These are phyloP conservation scores for Heliconius sara DNA, from an alignment of 2,888 invertebrate species.

Conservation along the genomic window DNA sequence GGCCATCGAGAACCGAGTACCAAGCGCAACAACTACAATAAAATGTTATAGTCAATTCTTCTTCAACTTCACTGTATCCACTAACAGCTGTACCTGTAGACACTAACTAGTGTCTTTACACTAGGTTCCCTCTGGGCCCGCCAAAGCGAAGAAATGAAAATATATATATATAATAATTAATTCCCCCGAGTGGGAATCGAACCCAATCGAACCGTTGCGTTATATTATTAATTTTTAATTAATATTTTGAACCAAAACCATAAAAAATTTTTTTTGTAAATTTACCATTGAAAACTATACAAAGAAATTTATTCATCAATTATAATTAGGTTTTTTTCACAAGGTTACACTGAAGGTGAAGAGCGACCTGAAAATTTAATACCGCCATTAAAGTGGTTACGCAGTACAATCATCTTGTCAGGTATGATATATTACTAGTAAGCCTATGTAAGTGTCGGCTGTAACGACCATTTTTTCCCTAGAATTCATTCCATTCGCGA, in stretches of 20 bases:
- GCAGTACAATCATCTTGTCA: slow-evolving; percentile 75
- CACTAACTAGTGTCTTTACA: too few relatives aligned
- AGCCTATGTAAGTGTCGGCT: slow-evolving; percentile 52
- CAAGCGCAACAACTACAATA: too few relatives aligned
- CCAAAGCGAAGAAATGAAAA: too few relatives aligned
- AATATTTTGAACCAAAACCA: not conserved
- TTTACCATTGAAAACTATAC: not conserved
- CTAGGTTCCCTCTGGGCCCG: too few relatives aligned
- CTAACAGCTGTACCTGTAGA: too few relatives aligned
- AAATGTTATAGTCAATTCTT: too few relatives aligned
- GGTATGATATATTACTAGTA: slow-evolving; percentile 67
- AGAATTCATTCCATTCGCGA: slow-evolving; percentile 54
- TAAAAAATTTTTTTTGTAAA: not conserved
- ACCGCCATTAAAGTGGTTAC: slow-evolving; percentile 60
- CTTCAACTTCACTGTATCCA: too few relatives aligned
- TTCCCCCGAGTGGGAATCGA: too few relatives aligned
- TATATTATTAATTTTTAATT: not conserved
- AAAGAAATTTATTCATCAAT: slow-evolving; percentile 23
- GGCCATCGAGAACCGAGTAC: too few relatives aligned
- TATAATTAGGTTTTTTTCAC: too few relatives aligned
- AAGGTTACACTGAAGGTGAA: slow-evolving; percentile 71
- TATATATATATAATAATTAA: too few relatives aligned
- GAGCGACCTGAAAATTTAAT: slow-evolving; percentile 68
- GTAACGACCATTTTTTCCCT: slow-evolving; percentile 56
- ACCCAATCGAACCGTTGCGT: not conserved